A percentile compares a stretch with the other conserved stretches of the same genome.
Conservation (phyloP, 2,888 invertebrate genomes). For the Exocentrus adspersus region DNA sequence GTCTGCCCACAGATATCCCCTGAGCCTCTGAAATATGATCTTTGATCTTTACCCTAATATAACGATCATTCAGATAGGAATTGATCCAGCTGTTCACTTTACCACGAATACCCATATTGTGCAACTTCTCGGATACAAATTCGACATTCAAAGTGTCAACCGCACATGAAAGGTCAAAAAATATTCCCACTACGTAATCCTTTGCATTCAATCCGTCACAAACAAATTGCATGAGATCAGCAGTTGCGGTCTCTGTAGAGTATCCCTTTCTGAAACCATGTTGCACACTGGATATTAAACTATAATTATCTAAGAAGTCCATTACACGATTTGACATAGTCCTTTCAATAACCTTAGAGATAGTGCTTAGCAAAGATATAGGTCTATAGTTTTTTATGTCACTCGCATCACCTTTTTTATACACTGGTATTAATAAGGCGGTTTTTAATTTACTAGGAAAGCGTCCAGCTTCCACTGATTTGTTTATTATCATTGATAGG, state of each 20-base stretch:
- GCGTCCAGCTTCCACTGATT: background rate
- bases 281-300: background rate
- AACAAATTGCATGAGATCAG: background rate
- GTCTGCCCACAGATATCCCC: background rate
- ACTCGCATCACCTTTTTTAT: background rate
- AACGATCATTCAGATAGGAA: background rate
- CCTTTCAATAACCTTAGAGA: background rate
- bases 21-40: background rate
- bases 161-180: background rate
- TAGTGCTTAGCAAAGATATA: too few relatives aligned
- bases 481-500: background rate
- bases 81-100: background rate
- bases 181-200: background rate
- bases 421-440: background rate
- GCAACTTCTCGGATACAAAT: background rate
- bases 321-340: background rate
- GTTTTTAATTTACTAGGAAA: background rate
- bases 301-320: background rate
- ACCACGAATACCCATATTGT: background rate
- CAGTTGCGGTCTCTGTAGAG: background rate
- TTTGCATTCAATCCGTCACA: background rate
- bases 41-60: background rate
- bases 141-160: background rate
- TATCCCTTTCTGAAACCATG: background rate
- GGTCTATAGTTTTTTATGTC: background rate